These are phyloP conservation scores for Simalia tracyae DNA, from an alignment of 2,797 vertebrate species.

Conservation along the genomic window DNA sequence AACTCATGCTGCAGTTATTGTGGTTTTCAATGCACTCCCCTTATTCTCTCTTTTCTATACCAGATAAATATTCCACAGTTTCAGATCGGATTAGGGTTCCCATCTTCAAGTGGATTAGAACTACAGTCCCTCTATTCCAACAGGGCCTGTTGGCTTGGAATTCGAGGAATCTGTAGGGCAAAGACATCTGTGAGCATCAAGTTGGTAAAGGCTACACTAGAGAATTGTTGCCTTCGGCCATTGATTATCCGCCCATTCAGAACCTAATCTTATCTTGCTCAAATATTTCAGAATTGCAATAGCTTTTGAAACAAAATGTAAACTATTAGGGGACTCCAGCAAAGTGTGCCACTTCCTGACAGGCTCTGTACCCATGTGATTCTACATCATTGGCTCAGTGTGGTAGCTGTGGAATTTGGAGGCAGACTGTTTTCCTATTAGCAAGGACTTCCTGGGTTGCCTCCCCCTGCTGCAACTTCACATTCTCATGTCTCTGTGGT, in stretches of 20 bases:
- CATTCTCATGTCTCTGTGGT: not conserved
- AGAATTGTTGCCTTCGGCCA: not conserved
- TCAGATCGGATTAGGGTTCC: not conserved
- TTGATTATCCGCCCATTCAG: not conserved
- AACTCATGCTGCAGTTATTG: not conserved
- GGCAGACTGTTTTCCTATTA: not conserved
- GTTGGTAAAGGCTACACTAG: not conserved
- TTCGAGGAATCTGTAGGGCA: not conserved
- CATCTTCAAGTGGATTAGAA: not conserved
- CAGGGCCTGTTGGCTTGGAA: too few relatives aligned
- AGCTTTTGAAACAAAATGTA: not conserved
- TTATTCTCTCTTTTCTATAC: not conserved
- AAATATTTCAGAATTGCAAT: not conserved
- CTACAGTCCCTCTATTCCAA: not conserved
- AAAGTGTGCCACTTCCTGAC: not conserved
- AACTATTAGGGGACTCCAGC: not conserved
- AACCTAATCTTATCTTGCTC: not conserved
- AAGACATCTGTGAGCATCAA: not conserved
- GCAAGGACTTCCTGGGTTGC: not conserved
- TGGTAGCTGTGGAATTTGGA: not conserved
- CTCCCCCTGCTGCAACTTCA: not conserved
- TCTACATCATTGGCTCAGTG: not conserved
- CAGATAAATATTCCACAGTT: not conserved
- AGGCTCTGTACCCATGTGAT: not conserved
- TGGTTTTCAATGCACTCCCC: not conserved